A percentile compares a stretch with the other conserved stretches of the same genome.
Evolutionary conservation across 2,888 invertebrate genomes (phyloP).

Genomic region (Hyalella azteca): DNA sequence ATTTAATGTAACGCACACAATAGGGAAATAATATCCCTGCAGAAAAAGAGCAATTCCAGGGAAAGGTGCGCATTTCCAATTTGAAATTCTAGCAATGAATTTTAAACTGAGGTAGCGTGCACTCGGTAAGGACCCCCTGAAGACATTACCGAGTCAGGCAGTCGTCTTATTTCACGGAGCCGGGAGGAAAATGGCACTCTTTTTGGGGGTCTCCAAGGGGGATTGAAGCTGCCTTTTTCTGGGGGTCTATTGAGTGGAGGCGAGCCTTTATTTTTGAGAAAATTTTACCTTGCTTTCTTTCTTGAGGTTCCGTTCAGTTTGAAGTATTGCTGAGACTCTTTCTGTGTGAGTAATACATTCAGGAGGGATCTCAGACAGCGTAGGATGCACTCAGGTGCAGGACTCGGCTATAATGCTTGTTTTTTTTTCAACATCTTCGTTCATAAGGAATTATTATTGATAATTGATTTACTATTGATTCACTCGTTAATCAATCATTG

Average conservation of each 20-base stretch:
- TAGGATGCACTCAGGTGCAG: background rate
- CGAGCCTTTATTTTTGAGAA: background rate
- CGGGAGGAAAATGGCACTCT: slow-evolving; percentile 36
- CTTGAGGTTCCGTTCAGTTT: slow-evolving; percentile 36
- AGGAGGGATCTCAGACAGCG: background rate
- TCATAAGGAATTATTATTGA: too few species aligned
- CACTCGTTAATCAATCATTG: too few species aligned
- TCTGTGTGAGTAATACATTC: slow-evolving; percentile 6
- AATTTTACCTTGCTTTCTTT: slow-evolving; percentile 20
- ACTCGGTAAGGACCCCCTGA: slow-evolving; percentile 37
- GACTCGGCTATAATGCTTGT: too few species aligned
- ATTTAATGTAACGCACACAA: slow-evolving; percentile 30
- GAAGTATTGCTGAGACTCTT: slow-evolving; percentile 1
- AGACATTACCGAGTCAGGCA: slow-evolving; percentile 40
- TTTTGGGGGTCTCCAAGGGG: slow-evolving; percentile 30
- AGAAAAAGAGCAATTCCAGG: slow-evolving; percentile 37
- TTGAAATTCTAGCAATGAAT: slow-evolving; percentile 41
- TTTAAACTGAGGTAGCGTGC: slow-evolving; percentile 40
- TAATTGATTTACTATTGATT: too few species aligned
- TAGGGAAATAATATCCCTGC: slow-evolving; percentile 23
- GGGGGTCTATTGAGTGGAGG: slow-evolving; percentile 29
- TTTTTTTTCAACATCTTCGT: too few species aligned
- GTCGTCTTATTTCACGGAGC: slow-evolving; percentile 39
- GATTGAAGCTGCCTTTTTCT: slow-evolving; percentile 27
- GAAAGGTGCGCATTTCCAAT: slow-evolving; percentile 40